Evolutionary conservation across 2,888 invertebrate species (phyloP).

Genomic region (Tetragnatha montana): DNA sequence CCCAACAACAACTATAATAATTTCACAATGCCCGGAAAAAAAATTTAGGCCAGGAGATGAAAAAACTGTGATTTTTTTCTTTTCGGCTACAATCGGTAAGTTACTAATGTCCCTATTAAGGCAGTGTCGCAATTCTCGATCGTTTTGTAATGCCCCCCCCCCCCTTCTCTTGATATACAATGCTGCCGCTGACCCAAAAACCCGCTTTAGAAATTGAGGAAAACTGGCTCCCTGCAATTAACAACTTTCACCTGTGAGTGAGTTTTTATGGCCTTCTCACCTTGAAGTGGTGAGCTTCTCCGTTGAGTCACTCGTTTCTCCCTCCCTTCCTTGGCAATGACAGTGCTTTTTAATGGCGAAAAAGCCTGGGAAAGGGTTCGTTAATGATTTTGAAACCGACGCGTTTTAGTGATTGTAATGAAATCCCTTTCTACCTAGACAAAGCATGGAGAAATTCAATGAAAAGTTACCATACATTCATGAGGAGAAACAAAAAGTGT

Average conservation of each 20-base stretch:
- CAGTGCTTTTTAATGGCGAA: neutral
- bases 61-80: neutral
- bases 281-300: constrained; percentile 30
- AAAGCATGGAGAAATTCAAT: no score
- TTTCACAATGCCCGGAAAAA: neutral
- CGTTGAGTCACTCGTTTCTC: neutral
- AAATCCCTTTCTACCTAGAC: no score
- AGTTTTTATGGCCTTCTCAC: constrained; percentile 46
- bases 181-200: constrained; percentile 52
- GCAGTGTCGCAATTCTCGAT: constrained; percentile 16
- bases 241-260: constrained; percentile 52
- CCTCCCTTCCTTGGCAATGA: neutral
- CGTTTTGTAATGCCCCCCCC: neutral
- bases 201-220: constrained; percentile 37
- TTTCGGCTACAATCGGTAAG: constrained; percentile 8
- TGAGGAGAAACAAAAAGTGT: no score
- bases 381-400: neutral
- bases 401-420: no score
- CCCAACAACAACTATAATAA: neutral
- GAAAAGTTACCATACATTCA: no score
- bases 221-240: constrained; percentile 37
- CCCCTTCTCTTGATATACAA: neutral
- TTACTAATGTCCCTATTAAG: neutral
- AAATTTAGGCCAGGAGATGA: constrained; percentile 31
- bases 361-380: neutral